phyloP scores from a whole-genome alignment of 30 jellyfish, hydroid and myxozoan genomes.

The Rhopilema esculentum region DNA sequence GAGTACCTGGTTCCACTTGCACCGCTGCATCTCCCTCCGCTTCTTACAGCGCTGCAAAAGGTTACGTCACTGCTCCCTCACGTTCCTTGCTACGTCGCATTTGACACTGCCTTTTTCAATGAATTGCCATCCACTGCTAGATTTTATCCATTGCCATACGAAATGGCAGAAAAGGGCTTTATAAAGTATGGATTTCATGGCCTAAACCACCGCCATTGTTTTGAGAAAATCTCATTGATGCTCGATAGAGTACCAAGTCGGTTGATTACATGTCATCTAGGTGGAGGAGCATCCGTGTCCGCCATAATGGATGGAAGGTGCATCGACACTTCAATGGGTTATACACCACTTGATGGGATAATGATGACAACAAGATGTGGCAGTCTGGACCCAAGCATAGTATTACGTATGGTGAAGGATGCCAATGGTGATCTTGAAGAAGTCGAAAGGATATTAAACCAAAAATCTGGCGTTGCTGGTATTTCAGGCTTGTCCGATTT shows the following conservation, averaged over 20 bases:
- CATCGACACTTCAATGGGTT: slow-evolving; percentile 89
- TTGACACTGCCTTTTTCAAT: slow-evolving; percentile 80
- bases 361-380: slow-evolving; percentile 90
- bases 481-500: slow-evolving; percentile 61
- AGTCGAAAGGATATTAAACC: slow-evolving; percentile 62
- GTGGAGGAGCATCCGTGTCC: slow-evolving; percentile 86
- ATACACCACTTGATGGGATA: slow-evolving; percentile 87
- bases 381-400: slow-evolving; percentile 85
- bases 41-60: slow-evolving; percentile 59
- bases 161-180: slow-evolving; percentile 51
- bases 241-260: slow-evolving; percentile 47
- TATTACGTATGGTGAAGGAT: slow-evolving; percentile 64
- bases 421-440: slow-evolving; percentile 49
- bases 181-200: slow-evolving; percentile 92
- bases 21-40: slow-evolving; percentile 83
- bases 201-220: slow-evolving; percentile 75
- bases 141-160: slow-evolving; percentile 70
- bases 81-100: slow-evolving; percentile 71
- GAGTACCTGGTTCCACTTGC: slow-evolving; percentile 71
- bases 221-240: slow-evolving; percentile 43
- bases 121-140: slow-evolving; percentile 74
- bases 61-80: slow-evolving; percentile 50
- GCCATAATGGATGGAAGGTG: slow-evolving; percentile 73
- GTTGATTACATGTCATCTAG: slow-evolving; percentile 79
- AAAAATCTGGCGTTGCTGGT: slow-evolving; percentile 78